phyloP scores from a whole-genome alignment of 2,113 vertebrate species.

The Lipophrys pholis region DNA sequence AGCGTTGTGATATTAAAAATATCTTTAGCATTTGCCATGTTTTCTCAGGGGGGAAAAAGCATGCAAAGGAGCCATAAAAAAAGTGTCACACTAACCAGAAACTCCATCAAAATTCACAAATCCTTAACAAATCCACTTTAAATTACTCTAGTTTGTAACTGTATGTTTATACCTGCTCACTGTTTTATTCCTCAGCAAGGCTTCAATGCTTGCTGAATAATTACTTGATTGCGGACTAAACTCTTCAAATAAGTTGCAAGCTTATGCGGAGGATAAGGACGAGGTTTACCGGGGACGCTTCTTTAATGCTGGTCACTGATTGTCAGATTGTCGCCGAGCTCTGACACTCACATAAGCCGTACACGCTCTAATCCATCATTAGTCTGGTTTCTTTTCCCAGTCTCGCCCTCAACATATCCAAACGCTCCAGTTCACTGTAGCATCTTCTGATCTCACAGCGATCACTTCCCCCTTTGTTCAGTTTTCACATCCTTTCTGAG shows the following conservation, averaged over 20 bases:
- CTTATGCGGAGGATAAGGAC: constrained; percentile 7
- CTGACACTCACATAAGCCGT: constrained; percentile 50
- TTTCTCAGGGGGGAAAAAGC: no score
- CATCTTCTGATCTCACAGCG: constrained; percentile 23
- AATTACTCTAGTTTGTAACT: neutral
- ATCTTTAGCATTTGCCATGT: neutral
- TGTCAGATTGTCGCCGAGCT: constrained; percentile 41
- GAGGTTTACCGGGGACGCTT: constrained; percentile 20
- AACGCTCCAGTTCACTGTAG: constrained; percentile 28
- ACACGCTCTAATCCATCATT: constrained; percentile 76
- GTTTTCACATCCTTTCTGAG: constrained; percentile 39
- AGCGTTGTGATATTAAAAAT: neutral
- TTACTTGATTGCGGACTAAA: neutral
- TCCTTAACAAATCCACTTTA: neutral
- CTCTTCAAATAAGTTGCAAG: neutral
- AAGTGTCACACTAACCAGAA: no score
- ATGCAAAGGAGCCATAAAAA: no score
- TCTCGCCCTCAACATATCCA: constrained; percentile 42
- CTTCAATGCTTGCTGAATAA: neutral
- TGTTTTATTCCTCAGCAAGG: no score
- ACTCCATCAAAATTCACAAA: neutral
- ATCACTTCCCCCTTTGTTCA: neutral
- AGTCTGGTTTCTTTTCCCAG: constrained; percentile 68
- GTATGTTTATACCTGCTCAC: neutral
- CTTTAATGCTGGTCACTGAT: constrained; percentile 42